Evolutionary conservation across 2,797 vertebrate genomes (phyloP), one percentile per base, ranked within the genome.

Genomic region (Tamandua tetradactyla): DNA sequence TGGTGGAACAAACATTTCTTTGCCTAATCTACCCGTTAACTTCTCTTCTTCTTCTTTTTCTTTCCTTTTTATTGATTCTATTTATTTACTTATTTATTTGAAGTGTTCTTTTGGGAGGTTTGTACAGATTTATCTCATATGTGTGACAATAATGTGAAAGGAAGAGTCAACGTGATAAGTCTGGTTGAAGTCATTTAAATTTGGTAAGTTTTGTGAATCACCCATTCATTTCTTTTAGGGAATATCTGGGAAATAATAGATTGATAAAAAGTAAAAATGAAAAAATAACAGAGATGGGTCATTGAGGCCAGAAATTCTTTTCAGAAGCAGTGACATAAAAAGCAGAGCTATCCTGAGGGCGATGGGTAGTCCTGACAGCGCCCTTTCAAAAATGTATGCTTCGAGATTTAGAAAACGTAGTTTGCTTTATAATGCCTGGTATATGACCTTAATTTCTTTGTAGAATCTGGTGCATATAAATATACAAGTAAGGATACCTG

Each of bases 1-100:
- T n/a, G 0, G 30, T 89, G 37, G 62, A 96, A 97, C 94, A 97
- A 97, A 96, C 88, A 97, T 96, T 92, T 83, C 76, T 87, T 94
- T 95, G 96, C 82, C 96, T 87, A 90, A 95, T 20, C 89, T 89
- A 35, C 69, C 52, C 95, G 66, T 82, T 74, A 69, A 64, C 32
- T 61, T 55, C 20, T 55, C 52, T 55, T 18, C 44, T 55, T 55
- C 52, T 55, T 18, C 18, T 30, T 10, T 6, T 13, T 20, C 17
- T 7, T 8, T 44, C 52, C 47, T 87, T 40, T 86, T 89, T 27
- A 18, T 4, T 55, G 89, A 25, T 91, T 94, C 59, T 23, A 83
- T 91, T 94, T 91, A 40, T 75, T 22, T 91, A 40, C 72, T 22
- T 92, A 49, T 97, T 96, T 96, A 89, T 97, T 93, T 80, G 40